A percentile compares a stretch with the other conserved stretches of the same genome.
Evolutionary conservation across 2,113 vertebrate species (phyloP).

Genomic region (Acanthochromis polyacanthus): DNA sequence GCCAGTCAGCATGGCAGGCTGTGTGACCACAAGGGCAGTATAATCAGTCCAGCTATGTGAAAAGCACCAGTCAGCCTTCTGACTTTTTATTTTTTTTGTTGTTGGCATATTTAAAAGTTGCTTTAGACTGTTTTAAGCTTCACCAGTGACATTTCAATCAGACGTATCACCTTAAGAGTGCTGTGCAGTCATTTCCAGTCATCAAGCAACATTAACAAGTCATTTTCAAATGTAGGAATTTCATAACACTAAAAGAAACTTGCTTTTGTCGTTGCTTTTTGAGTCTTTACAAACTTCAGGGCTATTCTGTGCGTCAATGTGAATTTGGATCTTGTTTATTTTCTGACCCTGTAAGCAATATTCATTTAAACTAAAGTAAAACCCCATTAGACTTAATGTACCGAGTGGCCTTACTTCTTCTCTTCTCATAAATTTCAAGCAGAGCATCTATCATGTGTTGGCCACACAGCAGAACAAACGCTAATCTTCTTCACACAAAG

Average conservation of each 20-base stretch:
- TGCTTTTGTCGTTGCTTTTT: background rate
- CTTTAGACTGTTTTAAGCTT: background rate
- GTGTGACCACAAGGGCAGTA: constrained; percentile 17
- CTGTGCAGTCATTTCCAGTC: background rate
- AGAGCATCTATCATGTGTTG: background rate
- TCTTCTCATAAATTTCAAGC: constrained; percentile 22
- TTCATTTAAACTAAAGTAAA: constrained; percentile 11
- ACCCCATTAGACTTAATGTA: constrained; percentile 48
- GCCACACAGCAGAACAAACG: background rate
- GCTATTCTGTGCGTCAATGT: background rate
- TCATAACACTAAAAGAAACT: no score
- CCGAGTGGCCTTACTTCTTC: constrained; percentile 7
- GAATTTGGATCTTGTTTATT: background rate
- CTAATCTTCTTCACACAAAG: constrained; percentile 2
- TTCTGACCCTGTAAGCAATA: background rate
- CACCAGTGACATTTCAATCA: background rate
- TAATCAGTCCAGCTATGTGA: constrained; percentile 15
- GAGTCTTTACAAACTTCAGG: background rate
- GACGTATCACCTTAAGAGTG: background rate
- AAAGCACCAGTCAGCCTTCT: constrained; percentile 17
- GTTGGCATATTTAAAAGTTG: background rate
- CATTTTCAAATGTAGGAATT: background rate
- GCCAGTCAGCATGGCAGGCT: constrained; percentile 1
- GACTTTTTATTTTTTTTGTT: background rate
- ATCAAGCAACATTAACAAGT: background rate